phyloP scores from a whole-genome alignment of 2,797 vertebrate species.

The Poecilia velifera region DNA sequence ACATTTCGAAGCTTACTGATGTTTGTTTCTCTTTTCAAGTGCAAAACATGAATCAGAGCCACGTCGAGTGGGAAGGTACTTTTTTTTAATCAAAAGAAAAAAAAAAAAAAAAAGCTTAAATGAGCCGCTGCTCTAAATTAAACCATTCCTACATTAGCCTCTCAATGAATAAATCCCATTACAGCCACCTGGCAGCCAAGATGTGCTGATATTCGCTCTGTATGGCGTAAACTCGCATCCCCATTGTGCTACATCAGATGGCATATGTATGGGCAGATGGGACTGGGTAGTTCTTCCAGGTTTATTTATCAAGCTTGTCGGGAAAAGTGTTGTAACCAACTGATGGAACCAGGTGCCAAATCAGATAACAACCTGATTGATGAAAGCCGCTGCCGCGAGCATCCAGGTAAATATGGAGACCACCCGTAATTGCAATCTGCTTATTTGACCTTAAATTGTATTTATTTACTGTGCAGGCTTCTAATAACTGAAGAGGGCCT shows the following conservation, averaged over 20 bases:
- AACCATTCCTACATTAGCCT: slow-evolving; percentile 33
- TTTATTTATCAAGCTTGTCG: slow-evolving; percentile 75
- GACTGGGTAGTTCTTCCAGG: slow-evolving; percentile 66
- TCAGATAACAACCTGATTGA: slow-evolving; percentile 70
- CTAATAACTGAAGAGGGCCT: not conserved
- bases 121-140: slow-evolving; percentile 27
- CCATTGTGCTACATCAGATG: slow-evolving; percentile 68
- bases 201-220: slow-evolving; percentile 56
- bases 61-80: not conserved
- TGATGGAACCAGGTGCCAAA: slow-evolving; percentile 75
- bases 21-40: slow-evolving; percentile 3
- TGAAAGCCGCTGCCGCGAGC: slow-evolving; percentile 65
- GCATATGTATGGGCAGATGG: slow-evolving; percentile 79
- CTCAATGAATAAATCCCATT: slow-evolving; percentile 41
- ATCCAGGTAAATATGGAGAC: slow-evolving; percentile 50
- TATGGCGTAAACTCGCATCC: slow-evolving; percentile 59
- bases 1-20: not conserved
- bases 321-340: slow-evolving; percentile 70
- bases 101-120: slow-evolving; percentile 18
- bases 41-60: slow-evolving; percentile 4
- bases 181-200: slow-evolving; percentile 62
- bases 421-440: slow-evolving; percentile 18
- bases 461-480: slow-evolving; percentile 17
- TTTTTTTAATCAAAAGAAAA: not conserved
- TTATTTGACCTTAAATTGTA: slow-evolving; percentile 27